A percentile compares a stretch with the other conserved stretches of the same genome.
Evolutionary conservation across 2,888 invertebrate species (phyloP).

Genomic region (Zeuzera pyrina): DNA sequence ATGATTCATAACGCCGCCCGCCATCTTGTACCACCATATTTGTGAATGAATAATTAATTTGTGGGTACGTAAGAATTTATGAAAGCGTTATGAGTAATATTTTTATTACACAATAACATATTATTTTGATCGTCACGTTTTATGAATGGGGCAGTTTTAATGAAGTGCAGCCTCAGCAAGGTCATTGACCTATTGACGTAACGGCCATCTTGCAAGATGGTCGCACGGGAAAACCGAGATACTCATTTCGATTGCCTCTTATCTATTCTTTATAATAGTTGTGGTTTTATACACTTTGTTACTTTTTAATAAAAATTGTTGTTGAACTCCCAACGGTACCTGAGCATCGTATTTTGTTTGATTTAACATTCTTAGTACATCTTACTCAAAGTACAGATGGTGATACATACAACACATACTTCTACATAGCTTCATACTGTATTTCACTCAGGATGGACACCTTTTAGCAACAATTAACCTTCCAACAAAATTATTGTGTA

Average conservation of each 20-base stretch:
- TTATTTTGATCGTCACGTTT: neutral
- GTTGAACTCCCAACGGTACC: too few relatives aligned
- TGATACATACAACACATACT: too few relatives aligned
- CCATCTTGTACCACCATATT: neutral
- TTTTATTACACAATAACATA: neutral
- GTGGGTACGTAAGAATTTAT: too few relatives aligned
- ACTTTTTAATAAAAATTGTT: conserved; percentile 11
- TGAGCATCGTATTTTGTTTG: too few relatives aligned
- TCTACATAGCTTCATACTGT: too few relatives aligned
- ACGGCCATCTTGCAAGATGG: conserved; percentile 31
- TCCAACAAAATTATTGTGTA: too few relatives aligned
- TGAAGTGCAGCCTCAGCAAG: conserved; percentile 19
- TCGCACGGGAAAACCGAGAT: conserved; percentile 46
- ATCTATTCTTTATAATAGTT: conserved; percentile 29
- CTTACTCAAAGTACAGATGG: too few relatives aligned
- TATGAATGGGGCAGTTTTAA: conserved; percentile 15
- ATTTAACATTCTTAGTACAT: too few relatives aligned
- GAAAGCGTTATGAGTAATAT: neutral
- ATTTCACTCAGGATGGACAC: too few relatives aligned
- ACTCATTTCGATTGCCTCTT: conserved; percentile 51
- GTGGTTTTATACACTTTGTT: conserved; percentile 24
- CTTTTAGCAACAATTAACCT: too few relatives aligned
- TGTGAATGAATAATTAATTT: conserved; percentile 2
- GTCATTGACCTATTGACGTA: conserved; percentile 38
- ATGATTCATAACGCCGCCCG: neutral